phyloP scores from a whole-genome alignment of 1,140 invertebrate genomes.

The Pseudomyrmex dendroicus region DNA sequence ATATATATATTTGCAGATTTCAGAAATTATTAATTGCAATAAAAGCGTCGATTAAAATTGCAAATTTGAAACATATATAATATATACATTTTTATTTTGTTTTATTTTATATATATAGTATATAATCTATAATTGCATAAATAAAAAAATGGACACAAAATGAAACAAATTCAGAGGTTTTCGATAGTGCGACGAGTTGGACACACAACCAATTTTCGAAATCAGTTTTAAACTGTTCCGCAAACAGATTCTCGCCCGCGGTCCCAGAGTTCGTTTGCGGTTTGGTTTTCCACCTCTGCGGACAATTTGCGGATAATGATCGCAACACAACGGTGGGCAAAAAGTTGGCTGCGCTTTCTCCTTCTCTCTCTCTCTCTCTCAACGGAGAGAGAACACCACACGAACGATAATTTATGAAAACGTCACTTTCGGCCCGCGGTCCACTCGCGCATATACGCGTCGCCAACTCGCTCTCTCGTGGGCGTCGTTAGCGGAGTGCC shows the following conservation, averaged over 20 bases:
- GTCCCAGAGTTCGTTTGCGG: slow-evolving; percentile 15
- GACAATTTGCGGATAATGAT: slow-evolving; percentile 57
- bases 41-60: too few relatives aligned
- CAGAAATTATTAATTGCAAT: too few relatives aligned
- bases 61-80: too few relatives aligned
- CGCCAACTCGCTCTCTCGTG: slow-evolving; percentile 47
- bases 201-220: slow-evolving; percentile 15
- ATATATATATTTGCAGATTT: background rate
- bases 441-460: slow-evolving; percentile 23
- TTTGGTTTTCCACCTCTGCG: slow-evolving; percentile 42
- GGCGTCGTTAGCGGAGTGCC: slow-evolving; percentile 63
- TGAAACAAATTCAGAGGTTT: background rate
- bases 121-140: background rate
- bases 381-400: background rate
- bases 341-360: slow-evolving; percentile 38
- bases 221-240: slow-evolving; percentile 25
- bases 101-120: background rate
- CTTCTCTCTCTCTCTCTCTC: too few relatives aligned
- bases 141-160: background rate
- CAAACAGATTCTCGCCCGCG: slow-evolving; percentile 21
- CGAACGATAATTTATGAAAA: slow-evolving; percentile 63
- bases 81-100: too few relatives aligned
- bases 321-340: slow-evolving; percentile 10
- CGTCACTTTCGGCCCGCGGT: slow-evolving; percentile 55
- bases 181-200: background rate